Evolutionary conservation across 2,797 vertebrate genomes (phyloP), one percentile per base, ranked within the genome.

Genomic region (Phalloptychus januarius): DNA sequence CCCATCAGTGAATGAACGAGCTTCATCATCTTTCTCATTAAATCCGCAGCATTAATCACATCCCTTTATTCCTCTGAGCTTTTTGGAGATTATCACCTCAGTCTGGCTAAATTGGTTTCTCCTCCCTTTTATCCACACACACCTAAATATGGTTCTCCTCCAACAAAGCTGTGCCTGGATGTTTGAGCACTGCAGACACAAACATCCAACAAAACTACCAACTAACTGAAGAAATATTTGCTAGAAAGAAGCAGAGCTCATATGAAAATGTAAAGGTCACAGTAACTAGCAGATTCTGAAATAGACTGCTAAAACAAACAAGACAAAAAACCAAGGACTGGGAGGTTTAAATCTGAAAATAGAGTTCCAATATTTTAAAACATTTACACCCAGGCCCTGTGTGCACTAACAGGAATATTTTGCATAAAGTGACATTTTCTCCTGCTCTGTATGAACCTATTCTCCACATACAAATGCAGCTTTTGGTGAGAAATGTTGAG

Each of bases 1-100:
- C n/a, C 42, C 74, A 77, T 56, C 23, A 70, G 38, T 76, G 8
- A 72, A 75, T 56, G 8, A 69, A 72, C 33, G 1, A 63, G 71
- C 69, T 50, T 58, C 40, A 75, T 71, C 65, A 69, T 71, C 63
- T 58, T 71, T 48, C 40, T 69, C 63, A 79, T 65, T 76, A 71
- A 50, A 65, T 44, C 5, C 65, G 2, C 20, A 75, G 69, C 45
- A 65, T 74, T 80, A 74, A 77, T 75, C 38, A 72, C 46, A 72
- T 76, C 56, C 69, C 7, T 81, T 72, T 54, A 76, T 76, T 67
- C 78, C 63, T 65, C 50, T 13, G 76, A 56, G 82, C 38, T 12
- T 74, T 69, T 50, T 6, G 56, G 52, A 76, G 38, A 33, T 76
- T 70, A 76, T 38, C 48, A 58, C 69, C 70, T 70, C 46, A 33